Percentiles rank a stretch among this genome's conserved stretches.
phyloP scores from a whole-genome alignment of 2,797 vertebrate genomes.

The Mionectes olivaceus region DNA sequence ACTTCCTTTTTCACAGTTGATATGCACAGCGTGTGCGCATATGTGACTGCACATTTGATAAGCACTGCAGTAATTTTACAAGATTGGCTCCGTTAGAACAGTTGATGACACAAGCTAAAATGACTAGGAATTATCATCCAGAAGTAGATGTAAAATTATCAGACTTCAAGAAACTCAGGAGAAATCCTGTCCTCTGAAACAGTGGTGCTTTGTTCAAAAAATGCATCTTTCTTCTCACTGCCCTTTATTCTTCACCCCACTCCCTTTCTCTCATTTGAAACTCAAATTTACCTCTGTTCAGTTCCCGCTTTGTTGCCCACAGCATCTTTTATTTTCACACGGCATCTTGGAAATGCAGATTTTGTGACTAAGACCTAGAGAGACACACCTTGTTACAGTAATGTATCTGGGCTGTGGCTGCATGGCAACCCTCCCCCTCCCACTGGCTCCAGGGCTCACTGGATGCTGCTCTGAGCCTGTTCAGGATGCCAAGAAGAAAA shows the following conservation, averaged over 20 bases:
- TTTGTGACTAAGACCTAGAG: neutral
- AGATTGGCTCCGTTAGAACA: neutral
- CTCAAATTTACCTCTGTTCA: conserved; percentile 21
- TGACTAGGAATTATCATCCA: neutral
- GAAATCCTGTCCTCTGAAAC: neutral
- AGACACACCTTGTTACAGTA: neutral
- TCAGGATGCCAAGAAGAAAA: neutral
- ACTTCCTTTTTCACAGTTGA: neutral
- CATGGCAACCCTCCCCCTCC: neutral
- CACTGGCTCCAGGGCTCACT: neutral
- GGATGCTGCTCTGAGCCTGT: neutral
- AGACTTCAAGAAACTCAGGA: neutral
- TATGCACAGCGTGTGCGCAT: neutral
- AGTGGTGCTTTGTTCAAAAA: neutral
- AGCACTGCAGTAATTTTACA: neutral
- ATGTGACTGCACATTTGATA: neutral
- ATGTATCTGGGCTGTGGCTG: neutral
- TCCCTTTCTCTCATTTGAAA: conserved; percentile 27
- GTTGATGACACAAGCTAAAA: neutral
- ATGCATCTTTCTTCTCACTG: neutral
- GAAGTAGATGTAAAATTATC: neutral
- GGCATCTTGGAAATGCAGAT: neutral
- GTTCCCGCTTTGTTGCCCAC: neutral
- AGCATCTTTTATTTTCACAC: neutral
- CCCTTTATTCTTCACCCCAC: neutral